Evolutionary conservation across 2,888 invertebrate species (phyloP), one percentile per base, ranked within the genome.

Genomic region (Ecdyonurus torrentis): DNA sequence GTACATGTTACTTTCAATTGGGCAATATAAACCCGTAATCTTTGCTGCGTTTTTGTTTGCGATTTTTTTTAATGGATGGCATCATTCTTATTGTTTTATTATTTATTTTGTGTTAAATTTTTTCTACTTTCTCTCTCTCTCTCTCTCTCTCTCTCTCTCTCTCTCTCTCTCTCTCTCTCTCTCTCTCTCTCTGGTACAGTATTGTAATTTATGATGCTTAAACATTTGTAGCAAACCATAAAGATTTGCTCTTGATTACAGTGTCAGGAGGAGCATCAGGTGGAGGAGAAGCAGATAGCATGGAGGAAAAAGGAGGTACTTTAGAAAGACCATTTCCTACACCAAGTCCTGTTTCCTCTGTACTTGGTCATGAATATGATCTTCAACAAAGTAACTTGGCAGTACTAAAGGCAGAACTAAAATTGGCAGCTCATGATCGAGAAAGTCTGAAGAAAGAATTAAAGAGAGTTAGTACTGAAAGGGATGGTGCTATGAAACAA

Each of bases 381-480:
- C 65, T 69, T 63, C 69, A 69, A 58, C 67, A 70, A 62, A 69
- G 68, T 64, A 70, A 68, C 63, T 64, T 69, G 53, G 67, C 69
- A 15, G 65, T 70, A 50, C 66, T 70, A 18, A 66, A 67, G 55
- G 69, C 70, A 5, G 70, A 70, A 62, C 66, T 70, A 37, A 69
- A 69, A 67, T 66, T 71, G 59, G 69, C 70, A 37, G 69, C 69
- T 50, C 70, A 70, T 60, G 71, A 70, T 52, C 64, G 70, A 25
- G 71, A 71, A 64, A 66, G 67, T 37, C 65, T 70, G 60, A 68
- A 67, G 65, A 69, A 69, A 58, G 69, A 69, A 53, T 65, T 69
- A 23, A 64, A 64, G 18, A 63, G 66, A 23, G 53, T 61, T 10
- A 52, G 25, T 52, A 61, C 50, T 22, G 61, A 61, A 23, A 20